Evolutionary conservation across 2,797 vertebrate genomes (phyloP), one percentile per base, ranked within the genome.

Genomic region (Micromesistius poutassou): DNA sequence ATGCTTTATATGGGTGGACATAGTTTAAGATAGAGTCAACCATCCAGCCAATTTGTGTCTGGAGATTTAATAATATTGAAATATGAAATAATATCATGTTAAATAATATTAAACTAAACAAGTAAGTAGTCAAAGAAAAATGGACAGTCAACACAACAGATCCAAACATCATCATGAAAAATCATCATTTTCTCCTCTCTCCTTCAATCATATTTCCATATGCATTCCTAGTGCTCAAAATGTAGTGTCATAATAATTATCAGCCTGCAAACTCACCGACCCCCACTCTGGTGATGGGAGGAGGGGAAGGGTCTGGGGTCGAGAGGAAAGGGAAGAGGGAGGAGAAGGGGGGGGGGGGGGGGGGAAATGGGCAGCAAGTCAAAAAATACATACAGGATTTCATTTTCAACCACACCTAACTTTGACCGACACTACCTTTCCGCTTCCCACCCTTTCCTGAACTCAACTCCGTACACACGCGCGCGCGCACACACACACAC

Each of bases 381-480:
- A 71, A 74, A 82, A 77, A 87, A 86, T 70, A 79, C 3, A 25
- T 78, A 81, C 87, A 89, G 89, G 91, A 92, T 92, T 90, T 90
- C n/a, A 87, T 91, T 92, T 92, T 89, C 87, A 81, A 87, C 90
- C 90, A 90, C 91, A 91, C 92, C 91, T 87, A 90, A 83, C 75
- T 90, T 88, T 74, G 80, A 89, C 84, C 84, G 74, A 91, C 88
- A 88, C 84, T 88, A 94, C 91, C 92, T 94, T 93, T 94, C 93
- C 91, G 92, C 83, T 93, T 93, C 91, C 93, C 94, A 93, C 93
- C 93, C 93, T 94, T 94, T 94, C 93, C 92, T 95, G 92, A 85
- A 82, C 88, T 87, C 81, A 72, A 71, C 80, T 79, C 75, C 22
- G 36, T 38, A 74, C 38, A 72, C 73, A 75, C 76, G 78, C 71